phyloP scores from a whole-genome alignment of 2,888 invertebrate species.

The Hydroisotoma schaefferi region DNA sequence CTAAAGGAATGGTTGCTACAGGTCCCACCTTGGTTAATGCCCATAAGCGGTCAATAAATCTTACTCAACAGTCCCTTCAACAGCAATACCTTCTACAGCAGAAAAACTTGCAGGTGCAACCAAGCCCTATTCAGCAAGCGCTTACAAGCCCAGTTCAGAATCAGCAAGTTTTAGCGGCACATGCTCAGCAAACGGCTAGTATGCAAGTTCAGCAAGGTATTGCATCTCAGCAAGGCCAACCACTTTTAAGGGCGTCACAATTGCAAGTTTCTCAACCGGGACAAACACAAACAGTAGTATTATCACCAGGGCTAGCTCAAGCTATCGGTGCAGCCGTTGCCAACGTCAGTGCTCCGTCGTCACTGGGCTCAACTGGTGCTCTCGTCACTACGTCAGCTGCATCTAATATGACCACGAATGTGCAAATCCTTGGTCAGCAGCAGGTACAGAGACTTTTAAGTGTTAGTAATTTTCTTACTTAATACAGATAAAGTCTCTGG shows the following conservation, averaged over 20 bases:
- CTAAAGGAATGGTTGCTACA: neutral
- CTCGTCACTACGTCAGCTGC: conserved; percentile 6
- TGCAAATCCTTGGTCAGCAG: neutral
- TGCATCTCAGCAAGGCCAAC: conserved; percentile 6
- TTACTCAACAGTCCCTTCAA: conserved; percentile 13
- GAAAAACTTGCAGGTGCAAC: conserved; percentile 20
- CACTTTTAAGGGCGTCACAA: conserved; percentile 1
- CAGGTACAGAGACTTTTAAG: neutral
- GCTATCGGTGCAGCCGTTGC: conserved; percentile 26
- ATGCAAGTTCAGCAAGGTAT: conserved; percentile 17
- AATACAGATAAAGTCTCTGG: conserved; percentile 6
- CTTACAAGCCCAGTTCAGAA: conserved; percentile 5
- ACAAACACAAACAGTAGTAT: conserved; percentile 28
- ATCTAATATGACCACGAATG: conserved; percentile 11
- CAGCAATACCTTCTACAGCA: conserved; percentile 17
- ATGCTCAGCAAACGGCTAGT: neutral
- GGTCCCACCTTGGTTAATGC: conserved; percentile 3
- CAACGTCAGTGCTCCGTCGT: conserved; percentile 7
- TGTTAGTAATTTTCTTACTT: neutral
- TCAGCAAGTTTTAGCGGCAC: conserved; percentile 15
- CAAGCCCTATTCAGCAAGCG: conserved; percentile 9
- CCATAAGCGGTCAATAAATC: conserved; percentile 11
- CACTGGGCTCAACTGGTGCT: conserved; percentile 4
- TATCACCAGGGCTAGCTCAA: conserved; percentile 29
- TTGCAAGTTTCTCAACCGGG: neutral